phyloP scores from a whole-genome alignment of 2,113 vertebrate genomes.

The Eurypyga helias region DNA sequence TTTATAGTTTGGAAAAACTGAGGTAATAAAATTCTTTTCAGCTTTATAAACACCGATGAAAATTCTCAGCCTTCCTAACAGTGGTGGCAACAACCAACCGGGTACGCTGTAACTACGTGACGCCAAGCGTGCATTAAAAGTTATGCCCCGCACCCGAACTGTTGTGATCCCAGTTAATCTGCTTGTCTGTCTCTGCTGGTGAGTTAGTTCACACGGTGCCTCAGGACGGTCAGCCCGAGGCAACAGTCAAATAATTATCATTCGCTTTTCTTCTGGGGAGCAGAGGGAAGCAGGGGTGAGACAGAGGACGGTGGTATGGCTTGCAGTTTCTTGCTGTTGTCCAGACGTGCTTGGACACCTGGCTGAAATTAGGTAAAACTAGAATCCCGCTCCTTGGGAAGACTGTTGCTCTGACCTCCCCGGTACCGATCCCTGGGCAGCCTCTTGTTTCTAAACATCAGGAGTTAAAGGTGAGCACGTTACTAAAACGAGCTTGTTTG shows the following conservation, averaged over 20 bases:
- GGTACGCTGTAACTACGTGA: neutral
- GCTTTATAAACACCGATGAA: neutral
- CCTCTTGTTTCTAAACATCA: neutral
- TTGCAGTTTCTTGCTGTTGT: neutral
- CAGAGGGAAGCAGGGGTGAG: neutral
- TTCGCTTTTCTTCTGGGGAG: neutral
- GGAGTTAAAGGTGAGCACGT: neutral
- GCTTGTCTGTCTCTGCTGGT: neutral
- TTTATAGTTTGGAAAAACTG: neutral
- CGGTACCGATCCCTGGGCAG: neutral
- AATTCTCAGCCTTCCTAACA: neutral
- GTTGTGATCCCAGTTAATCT: neutral
- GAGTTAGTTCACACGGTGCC: neutral
- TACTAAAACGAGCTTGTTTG: neutral
- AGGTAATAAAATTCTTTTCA: neutral
- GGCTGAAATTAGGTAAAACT: neutral
- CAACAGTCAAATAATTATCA: neutral
- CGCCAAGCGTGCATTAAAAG: neutral
- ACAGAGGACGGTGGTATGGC: neutral
- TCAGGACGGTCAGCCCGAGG: neutral
- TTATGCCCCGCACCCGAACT: neutral
- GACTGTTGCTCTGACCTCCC: neutral
- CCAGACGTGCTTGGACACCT: neutral
- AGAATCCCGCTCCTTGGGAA: neutral
- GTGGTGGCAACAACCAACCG: neutral